A percentile compares a stretch with the other conserved stretches of the same genome.
phyloP scores from a whole-genome alignment of 2,797 vertebrate species.

The Pampus argenteus region DNA sequence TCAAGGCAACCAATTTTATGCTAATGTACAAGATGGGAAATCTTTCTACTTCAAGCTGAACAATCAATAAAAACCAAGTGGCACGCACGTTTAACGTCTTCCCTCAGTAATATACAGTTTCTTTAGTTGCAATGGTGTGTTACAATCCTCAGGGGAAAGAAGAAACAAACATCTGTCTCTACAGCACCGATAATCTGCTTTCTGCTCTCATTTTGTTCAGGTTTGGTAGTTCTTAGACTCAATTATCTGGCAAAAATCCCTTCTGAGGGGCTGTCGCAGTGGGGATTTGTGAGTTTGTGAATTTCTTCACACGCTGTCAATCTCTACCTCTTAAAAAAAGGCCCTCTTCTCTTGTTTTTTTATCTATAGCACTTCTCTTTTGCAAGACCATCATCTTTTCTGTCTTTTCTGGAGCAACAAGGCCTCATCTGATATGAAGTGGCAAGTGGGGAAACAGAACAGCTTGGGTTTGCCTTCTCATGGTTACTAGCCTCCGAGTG shows the following conservation, averaged over 20 bases:
- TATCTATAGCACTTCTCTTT: slow-evolving; percentile 4
- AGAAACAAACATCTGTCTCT: slow-evolving; percentile 29
- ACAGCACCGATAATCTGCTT: slow-evolving; percentile 37
- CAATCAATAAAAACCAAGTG: background rate
- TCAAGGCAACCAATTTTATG: background rate
- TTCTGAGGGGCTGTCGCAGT: slow-evolving; percentile 14
- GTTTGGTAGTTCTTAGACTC: slow-evolving; percentile 47
- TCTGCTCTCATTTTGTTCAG: slow-evolving; percentile 42
- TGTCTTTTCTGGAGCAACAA: slow-evolving; percentile 7
- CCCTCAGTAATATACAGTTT: background rate
- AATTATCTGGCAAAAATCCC: slow-evolving; percentile 43
- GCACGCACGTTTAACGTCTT: background rate
- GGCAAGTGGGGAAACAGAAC: background rate
- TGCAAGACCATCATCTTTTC: background rate
- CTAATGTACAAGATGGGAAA: background rate
- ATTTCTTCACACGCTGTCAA: slow-evolving; percentile 46
- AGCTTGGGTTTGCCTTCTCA: background rate
- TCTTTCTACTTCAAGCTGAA: slow-evolving; percentile 4
- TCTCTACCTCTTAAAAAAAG: slow-evolving; percentile 24
- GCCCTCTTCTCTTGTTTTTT: slow-evolving; percentile 3
- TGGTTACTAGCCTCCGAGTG: background rate
- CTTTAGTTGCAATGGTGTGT: background rate
- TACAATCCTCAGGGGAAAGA: background rate
- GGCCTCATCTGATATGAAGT: slow-evolving; percentile 9
- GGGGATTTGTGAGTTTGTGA: slow-evolving; percentile 45